Evolutionary conservation across 1,140 invertebrate species (phyloP).

Genomic region (Conus betulinus): DNA sequence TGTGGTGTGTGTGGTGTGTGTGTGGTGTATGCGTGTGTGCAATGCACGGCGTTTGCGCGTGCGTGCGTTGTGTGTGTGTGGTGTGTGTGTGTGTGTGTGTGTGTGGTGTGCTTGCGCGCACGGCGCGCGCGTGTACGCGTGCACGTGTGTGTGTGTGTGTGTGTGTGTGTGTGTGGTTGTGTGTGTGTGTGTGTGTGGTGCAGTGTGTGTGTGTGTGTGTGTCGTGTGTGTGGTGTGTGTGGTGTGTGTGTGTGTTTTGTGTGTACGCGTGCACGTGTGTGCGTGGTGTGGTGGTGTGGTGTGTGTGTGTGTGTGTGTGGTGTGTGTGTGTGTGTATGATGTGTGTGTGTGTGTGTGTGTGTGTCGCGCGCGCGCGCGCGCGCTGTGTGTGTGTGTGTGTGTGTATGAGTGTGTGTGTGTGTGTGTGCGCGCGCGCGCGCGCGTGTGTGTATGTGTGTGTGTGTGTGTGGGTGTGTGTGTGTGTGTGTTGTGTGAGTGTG

Average conservation of each 20-base stretch:
- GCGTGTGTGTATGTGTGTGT: too few relatives aligned
- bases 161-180: constrained; percentile 3
- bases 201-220: too few relatives aligned
- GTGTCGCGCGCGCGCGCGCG: not conserved
- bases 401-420: not conserved
- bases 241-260: not conserved
- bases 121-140: not conserved
- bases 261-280: not conserved
- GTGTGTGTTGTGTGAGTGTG: too few relatives aligned
- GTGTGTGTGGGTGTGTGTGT: too few relatives aligned
- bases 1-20: too few relatives aligned
- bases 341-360: not conserved
- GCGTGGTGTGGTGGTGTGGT: not conserved
- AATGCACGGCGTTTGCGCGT: too few relatives aligned
- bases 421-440: not conserved
- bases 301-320: too few relatives aligned
- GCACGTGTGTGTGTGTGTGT: not conserved
- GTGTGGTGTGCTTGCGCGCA: not conserved
- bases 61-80: too few relatives aligned
- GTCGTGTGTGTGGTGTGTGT: not conserved
- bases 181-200: too few relatives aligned
- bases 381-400: not conserved
- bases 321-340: not conserved
- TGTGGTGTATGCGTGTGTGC: too few relatives aligned
- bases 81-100: too few relatives aligned